Percentiles rank a stretch among this genome's conserved stretches.
phyloP scores from a whole-genome alignment of 1,140 invertebrate species.

The Caenorhabditis brenneri region DNA sequence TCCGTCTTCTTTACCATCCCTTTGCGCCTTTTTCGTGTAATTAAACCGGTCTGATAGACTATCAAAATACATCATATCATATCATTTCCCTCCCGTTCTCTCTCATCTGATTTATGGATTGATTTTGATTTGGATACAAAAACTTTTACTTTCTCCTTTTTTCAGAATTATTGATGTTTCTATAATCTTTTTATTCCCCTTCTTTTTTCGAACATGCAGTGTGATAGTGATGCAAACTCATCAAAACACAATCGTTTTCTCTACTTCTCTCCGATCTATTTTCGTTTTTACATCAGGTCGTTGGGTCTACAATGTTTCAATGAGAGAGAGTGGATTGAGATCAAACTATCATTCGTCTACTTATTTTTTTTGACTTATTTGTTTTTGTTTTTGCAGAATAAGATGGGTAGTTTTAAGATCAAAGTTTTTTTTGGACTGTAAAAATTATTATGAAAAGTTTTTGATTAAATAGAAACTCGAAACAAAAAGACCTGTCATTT shows the following conservation, averaged over 20 bases:
- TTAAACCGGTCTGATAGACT: neutral
- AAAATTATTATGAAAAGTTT: too few relatives aligned
- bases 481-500: too few relatives aligned
- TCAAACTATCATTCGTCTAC: neutral
- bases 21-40: neutral
- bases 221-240: conserved; percentile 15
- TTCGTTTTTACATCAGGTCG: neutral
- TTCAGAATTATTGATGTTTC: neutral
- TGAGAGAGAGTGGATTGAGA: neutral
- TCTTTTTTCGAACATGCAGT: neutral
- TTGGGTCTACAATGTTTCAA: neutral
- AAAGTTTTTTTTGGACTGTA: too few relatives aligned
- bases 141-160: neutral
- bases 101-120: neutral
- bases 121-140: neutral
- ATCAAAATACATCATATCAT: neutral
- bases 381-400: neutral
- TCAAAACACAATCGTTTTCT: conserved; percentile 1
- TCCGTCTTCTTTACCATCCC: too few relatives aligned
- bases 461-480: too few relatives aligned
- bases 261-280: neutral
- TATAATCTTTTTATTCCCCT: neutral
- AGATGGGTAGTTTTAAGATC: too few relatives aligned
- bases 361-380: neutral
- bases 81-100: neutral